phyloP scores from a whole-genome alignment of 2,797 vertebrate species.

The Aldrovandia affinis region DNA sequence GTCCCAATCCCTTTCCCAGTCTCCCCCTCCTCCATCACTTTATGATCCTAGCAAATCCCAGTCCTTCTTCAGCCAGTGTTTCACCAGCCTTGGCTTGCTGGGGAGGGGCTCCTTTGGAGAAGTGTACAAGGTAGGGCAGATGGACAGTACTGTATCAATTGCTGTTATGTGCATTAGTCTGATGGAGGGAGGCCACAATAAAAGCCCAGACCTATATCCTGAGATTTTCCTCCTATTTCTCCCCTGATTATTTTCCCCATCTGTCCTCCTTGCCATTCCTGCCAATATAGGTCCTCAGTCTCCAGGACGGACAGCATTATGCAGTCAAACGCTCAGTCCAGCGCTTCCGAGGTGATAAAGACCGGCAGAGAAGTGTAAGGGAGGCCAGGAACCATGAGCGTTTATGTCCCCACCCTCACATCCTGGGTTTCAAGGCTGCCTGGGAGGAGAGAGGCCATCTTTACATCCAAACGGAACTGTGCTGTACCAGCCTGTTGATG shows the following conservation, averaged over 20 bases:
- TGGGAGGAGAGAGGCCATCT: constrained; percentile 88
- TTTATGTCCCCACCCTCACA: constrained; percentile 81
- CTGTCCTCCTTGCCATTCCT: background rate
- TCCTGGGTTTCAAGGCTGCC: constrained; percentile 81
- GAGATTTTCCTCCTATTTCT: constrained; percentile 16
- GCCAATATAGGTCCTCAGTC: constrained; percentile 76
- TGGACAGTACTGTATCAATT: constrained; percentile 9
- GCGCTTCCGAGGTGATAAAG: constrained; percentile 81
- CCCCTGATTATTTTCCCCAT: background rate
- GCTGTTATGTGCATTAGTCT: background rate
- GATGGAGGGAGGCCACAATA: background rate
- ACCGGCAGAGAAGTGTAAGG: constrained; percentile 77
- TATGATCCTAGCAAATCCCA: constrained; percentile 78
- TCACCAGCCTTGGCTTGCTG: constrained; percentile 80
- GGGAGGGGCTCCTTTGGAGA: constrained; percentile 90
- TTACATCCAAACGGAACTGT: constrained; percentile 90
- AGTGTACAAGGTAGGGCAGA: constrained; percentile 81
- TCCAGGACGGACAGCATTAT: constrained; percentile 76
- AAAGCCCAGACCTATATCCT: constrained; percentile 11
- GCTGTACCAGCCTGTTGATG: constrained; percentile 80
- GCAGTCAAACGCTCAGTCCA: constrained; percentile 86
- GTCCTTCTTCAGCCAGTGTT: constrained; percentile 86
- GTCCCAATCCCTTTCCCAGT: constrained; percentile 76
- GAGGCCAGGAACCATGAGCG: constrained; percentile 86
- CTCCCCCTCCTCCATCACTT: constrained; percentile 52